Evolutionary conservation across 2,113 vertebrate genomes (phyloP).

Genomic region (Scalopus aquaticus): DNA sequence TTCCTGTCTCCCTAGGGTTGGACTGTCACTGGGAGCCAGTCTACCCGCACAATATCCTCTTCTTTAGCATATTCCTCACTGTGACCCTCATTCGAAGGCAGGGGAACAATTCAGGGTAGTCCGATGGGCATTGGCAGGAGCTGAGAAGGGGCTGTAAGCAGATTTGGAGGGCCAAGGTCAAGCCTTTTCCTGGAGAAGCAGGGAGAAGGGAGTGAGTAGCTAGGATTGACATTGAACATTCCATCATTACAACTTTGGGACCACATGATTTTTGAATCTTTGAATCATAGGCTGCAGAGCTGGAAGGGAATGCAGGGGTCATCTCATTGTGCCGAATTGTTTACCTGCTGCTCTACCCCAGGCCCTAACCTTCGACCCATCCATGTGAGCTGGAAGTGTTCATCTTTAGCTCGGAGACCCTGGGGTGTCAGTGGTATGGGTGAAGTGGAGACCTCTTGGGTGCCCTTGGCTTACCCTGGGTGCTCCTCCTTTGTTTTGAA

Average conservation of each 20-base stretch:
- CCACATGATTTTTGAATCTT: not conserved
- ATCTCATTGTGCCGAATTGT: not conserved
- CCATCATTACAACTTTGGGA: not conserved
- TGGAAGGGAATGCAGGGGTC: not conserved
- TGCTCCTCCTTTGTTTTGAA: slow-evolving; percentile 72
- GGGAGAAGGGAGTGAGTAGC: not conserved
- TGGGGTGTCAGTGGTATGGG: not conserved
- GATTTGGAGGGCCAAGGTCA: not conserved
- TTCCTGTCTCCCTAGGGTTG: not conserved
- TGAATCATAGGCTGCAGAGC: not conserved
- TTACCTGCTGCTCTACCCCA: not conserved
- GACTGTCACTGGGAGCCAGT: not conserved
- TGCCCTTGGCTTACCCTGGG: not conserved
- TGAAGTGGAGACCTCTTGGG: not conserved
- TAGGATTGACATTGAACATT: not conserved
- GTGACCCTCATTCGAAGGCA: not conserved
- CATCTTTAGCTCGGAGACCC: not conserved
- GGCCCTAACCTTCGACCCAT: not conserved
- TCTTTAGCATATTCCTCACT: not conserved
- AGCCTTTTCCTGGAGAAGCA: not conserved
- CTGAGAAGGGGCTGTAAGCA: not conserved
- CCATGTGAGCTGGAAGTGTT: not conserved
- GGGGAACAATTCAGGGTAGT: not conserved
- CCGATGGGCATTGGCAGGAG: not conserved
- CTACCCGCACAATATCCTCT: not conserved